Evolutionary conservation across 2,113 vertebrate species (phyloP).

Genomic region (Daphoenositta chrysoptera): DNA sequence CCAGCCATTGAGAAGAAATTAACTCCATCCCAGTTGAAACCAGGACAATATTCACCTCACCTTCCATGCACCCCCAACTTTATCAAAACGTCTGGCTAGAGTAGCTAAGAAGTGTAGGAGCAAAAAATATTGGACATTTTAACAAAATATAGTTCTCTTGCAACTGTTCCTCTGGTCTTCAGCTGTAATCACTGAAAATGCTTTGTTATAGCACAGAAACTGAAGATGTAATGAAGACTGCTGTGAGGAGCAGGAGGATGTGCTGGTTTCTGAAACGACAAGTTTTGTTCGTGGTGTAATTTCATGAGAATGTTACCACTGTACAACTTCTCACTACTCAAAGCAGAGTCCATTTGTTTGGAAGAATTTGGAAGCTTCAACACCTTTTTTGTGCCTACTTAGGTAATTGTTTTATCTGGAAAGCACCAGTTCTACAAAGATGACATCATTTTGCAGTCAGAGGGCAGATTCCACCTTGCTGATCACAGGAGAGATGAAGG

Average conservation of each 20-base stretch:
- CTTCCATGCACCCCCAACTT: not conserved
- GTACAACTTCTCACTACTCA: not conserved
- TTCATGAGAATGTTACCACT: not conserved
- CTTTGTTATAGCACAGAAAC: not conserved
- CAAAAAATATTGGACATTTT: not conserved
- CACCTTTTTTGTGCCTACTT: not conserved
- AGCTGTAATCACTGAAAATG: not conserved
- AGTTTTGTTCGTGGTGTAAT: not conserved
- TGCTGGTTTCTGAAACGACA: not conserved
- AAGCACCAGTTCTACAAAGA: constrained; percentile 76
- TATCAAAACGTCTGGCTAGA: not conserved
- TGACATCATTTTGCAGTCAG: constrained; percentile 73
- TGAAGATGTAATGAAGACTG: not conserved
- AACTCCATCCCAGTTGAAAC: not conserved
- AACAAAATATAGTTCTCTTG: not conserved
- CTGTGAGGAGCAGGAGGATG: not conserved
- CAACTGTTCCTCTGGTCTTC: not conserved
- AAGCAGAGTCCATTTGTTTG: not conserved
- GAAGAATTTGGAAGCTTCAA: not conserved
- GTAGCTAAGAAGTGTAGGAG: not conserved
- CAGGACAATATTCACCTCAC: not conserved
- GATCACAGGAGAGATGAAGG: not conserved
- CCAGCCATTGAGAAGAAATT: not conserved
- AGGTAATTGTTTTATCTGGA: constrained; percentile 79
- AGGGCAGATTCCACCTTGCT: constrained; percentile 68